Base-by-base conservation (phyloP, 2,888 invertebrate species). In the Endomychus coccineus region DNA sequence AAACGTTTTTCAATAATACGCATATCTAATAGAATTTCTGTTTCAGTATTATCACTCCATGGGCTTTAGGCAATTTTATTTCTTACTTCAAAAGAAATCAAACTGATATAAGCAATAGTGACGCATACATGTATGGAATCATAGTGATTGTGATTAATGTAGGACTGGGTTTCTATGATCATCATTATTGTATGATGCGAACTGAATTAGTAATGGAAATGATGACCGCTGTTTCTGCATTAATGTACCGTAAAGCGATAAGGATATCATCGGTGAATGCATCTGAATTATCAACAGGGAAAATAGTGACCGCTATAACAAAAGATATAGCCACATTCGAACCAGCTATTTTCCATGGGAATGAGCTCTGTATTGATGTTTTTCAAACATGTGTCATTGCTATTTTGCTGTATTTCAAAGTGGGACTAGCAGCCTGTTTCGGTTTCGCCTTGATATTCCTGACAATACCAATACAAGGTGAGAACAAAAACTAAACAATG, bases 251-350 rank as follows among this genome's bases (percentile, higher is more conserved):
- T 58, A 90, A 90, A 42, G 46, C 51, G 5, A 40, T 61, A 24
- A 50, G 44, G 35, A 33, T 59, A 30, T 51, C 51, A 4, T 34
- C 45, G 3, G 36, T 73, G 0, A 79, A 86, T 1, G 55, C 87
- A 42, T 75, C 77, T 2, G 73, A 81, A 54, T 81, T 84, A 4
- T 83, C 84, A 2, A 66, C 70, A 33, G 79, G 79, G 1, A 77
- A 78, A 57, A 73, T 78, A 42, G 87, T 95, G 21, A 94, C 94
- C 55, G 74, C 94, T 9, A 71, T 96, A 37, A 88, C 92, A 1
- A 96, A 92, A 59, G 96, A 96, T 62, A 86, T 94, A 44, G 80
- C 82, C 50, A 76, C 90, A 35, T 90, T 95, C 61, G 94, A 95
- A 62, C 74, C 84, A 54, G 84, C 86, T 3, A 73, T 89, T 19